These are phyloP conservation scores for Psammodynastes pulverulentus DNA, from an alignment of 2,113 vertebrate genomes.

Conservation along the genomic window DNA sequence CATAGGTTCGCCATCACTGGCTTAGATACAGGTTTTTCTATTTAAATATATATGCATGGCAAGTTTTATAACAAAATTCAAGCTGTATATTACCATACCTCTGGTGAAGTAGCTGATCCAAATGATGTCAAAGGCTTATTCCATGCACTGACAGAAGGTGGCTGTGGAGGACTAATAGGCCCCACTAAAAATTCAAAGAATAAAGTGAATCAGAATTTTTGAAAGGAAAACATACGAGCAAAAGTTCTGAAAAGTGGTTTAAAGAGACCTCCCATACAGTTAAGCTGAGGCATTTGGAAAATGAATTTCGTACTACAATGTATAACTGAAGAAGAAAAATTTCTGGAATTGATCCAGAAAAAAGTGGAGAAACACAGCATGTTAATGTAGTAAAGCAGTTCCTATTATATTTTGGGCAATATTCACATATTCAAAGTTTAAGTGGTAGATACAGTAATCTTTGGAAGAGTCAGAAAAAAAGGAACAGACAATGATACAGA, in stretches of 20 bases:
- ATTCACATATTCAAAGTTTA: neutral
- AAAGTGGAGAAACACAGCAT: neutral
- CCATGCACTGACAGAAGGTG: slow-evolving; percentile 98
- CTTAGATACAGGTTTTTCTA: neutral
- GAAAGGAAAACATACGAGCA: neutral
- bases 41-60: neutral
- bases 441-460: neutral
- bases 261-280: neutral
- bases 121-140: slow-evolving; percentile 98
- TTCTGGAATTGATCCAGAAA: neutral
- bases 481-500: neutral
- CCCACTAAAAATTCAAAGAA: slow-evolving; percentile 78
- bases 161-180: slow-evolving; percentile 94
- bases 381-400: neutral
- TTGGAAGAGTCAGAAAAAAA: neutral
- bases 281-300: neutral
- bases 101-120: slow-evolving; percentile 79
- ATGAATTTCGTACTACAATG: neutral
- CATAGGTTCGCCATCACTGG: too few species aligned
- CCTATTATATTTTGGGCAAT: neutral
- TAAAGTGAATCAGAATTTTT: neutral
- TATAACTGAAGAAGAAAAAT: neutral
- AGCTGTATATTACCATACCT: slow-evolving; percentile 70
- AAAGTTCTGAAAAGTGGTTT: neutral
- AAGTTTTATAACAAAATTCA: neutral